Evolutionary conservation across 2,888 invertebrate species (phyloP).

Genomic region (Trilocha varians): DNA sequence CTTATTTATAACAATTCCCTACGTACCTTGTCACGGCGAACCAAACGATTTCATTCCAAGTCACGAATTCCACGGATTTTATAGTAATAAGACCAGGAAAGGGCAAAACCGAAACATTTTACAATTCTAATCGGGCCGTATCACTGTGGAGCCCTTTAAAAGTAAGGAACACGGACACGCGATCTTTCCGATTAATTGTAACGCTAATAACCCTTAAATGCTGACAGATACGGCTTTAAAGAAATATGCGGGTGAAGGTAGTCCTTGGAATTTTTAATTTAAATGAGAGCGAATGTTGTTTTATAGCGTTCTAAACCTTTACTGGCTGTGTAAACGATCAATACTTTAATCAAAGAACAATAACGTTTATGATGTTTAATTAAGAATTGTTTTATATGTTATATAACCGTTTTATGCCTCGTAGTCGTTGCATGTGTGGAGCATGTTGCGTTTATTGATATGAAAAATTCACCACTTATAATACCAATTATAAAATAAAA

Average conservation of each 20-base stretch:
- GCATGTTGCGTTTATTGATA: too few relatives aligned
- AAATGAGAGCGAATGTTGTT: background rate
- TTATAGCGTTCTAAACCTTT: background rate
- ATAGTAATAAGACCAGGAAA: background rate
- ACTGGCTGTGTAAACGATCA: too few relatives aligned
- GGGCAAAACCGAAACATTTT: background rate
- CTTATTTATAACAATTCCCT: too few relatives aligned
- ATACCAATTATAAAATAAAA: too few relatives aligned
- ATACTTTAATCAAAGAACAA: too few relatives aligned
- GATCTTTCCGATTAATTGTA: background rate
- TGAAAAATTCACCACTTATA: too few relatives aligned
- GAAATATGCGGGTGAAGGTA: background rate
- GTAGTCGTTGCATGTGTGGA: too few relatives aligned
- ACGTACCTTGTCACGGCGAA: too few relatives aligned
- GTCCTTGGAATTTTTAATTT: background rate
- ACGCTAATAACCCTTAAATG: background rate
- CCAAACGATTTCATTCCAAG: background rate
- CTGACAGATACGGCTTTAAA: background rate
- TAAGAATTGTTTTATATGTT: background rate
- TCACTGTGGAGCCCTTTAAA: background rate
- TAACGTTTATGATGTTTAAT: background rate
- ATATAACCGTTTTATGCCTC: too few relatives aligned
- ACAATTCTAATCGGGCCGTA: background rate
- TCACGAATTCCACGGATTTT: background rate
- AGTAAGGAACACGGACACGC: background rate